These are phyloP conservation scores for Tribolium madens DNA, from an alignment of 1,140 invertebrate genomes.

Conservation along the genomic window DNA sequence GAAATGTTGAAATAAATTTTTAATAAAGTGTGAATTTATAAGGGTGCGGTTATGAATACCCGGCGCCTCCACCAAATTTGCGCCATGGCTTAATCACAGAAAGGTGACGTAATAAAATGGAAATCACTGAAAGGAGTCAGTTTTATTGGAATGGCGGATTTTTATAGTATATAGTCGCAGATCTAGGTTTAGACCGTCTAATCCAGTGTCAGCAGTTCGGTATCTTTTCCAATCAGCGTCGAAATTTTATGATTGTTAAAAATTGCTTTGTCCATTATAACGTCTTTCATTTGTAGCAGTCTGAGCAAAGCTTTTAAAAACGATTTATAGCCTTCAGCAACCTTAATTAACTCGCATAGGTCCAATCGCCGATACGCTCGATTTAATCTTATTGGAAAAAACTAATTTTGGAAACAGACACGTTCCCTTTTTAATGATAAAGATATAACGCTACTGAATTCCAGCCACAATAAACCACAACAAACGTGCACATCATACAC, in stretches of 20 bases:
- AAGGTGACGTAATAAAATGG: constrained; percentile 17
- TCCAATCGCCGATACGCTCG: constrained; percentile 13
- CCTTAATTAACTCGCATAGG: constrained; percentile 21
- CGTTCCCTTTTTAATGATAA: constrained; percentile 5
- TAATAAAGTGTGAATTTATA: neutral
- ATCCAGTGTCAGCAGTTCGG: neutral
- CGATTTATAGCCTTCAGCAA: constrained; percentile 26
- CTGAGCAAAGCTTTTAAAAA: constrained; percentile 8
- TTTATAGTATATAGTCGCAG: constrained; percentile 6
- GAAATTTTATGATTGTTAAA: neutral
- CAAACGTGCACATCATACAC: neutral
- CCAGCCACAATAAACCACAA: neutral
- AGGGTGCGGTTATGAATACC: neutral
- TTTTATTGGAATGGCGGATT: constrained; percentile 18
- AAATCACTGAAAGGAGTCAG: constrained; percentile 9
- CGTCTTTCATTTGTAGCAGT: neutral
- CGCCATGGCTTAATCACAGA: constrained; percentile 19
- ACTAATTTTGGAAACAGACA: constrained; percentile 1
- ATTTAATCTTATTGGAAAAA: constrained; percentile 26
- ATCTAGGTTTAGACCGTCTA: neutral
- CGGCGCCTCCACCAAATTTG: constrained; percentile 17
- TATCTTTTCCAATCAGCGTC: neutral
- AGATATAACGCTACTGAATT: constrained; percentile 1
- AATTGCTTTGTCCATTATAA: neutral
- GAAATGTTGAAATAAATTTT: neutral